phyloP scores from a whole-genome alignment of 1,140 invertebrate genomes.

The Drosophila chauvacae region DNA sequence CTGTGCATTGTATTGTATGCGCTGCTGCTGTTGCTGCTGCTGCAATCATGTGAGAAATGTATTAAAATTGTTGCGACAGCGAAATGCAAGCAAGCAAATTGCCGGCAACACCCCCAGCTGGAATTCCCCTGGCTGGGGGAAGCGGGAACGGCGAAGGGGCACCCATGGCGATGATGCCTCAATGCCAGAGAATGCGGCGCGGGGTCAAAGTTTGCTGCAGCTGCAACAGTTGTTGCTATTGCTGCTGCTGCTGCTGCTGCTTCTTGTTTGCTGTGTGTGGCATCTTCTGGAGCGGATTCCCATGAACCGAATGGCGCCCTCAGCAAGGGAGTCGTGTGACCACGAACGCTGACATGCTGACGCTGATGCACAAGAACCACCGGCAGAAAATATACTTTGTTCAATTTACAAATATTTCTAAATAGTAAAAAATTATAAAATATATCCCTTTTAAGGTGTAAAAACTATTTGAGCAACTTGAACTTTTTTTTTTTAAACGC shows the following conservation, averaged over 20 bases:
- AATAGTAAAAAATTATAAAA: background rate
- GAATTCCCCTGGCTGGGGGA: background rate
- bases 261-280: slow-evolving; percentile 59
- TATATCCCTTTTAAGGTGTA: no score
- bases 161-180: slow-evolving; percentile 47
- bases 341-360: slow-evolving; percentile 61
- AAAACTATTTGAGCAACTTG: background rate
- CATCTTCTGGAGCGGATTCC: slow-evolving; percentile 73
- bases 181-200: slow-evolving; percentile 64
- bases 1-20: slow-evolving; percentile 19
- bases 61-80: slow-evolving; percentile 77
- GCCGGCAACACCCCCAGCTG: slow-evolving; percentile 34
- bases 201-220: slow-evolving; percentile 68
- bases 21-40: slow-evolving; percentile 6
- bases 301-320: slow-evolving; percentile 74
- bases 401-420: background rate
- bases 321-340: slow-evolving; percentile 55
- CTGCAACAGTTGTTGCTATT: slow-evolving; percentile 48
- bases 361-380: slow-evolving; percentile 47
- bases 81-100: slow-evolving; percentile 72
- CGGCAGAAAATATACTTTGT: background rate
- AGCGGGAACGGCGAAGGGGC: background rate
- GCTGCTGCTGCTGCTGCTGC: slow-evolving; percentile 15
- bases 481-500: background rate
- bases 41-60: slow-evolving; percentile 74